These are phyloP conservation scores for Cremastobaeus sp. DNA, from an alignment of 2,888 invertebrate genomes.

Conservation along the genomic window DNA sequence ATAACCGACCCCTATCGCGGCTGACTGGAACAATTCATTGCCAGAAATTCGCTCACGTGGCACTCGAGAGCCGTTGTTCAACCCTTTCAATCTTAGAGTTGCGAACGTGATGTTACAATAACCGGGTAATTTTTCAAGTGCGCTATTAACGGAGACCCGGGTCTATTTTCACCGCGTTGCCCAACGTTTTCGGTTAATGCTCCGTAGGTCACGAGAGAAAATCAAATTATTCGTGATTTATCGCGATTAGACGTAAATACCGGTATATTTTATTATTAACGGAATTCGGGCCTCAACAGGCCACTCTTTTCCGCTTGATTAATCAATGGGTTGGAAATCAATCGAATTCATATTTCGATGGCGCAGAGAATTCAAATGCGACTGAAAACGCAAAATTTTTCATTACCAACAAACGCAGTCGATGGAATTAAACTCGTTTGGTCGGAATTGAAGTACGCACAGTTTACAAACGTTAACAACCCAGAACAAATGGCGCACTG, in stretches of 20 bases:
- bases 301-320: too few relatives aligned
- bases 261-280: too few relatives aligned
- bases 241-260: too few relatives aligned
- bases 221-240: too few relatives aligned
- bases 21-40: conserved; percentile 57
- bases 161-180: conserved; percentile 37
- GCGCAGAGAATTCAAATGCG: conserved; percentile 1
- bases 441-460: too few relatives aligned
- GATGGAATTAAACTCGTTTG: too few relatives aligned
- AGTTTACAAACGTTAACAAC: conserved; percentile 5
- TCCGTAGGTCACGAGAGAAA: neutral
- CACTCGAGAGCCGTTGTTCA: conserved; percentile 44
- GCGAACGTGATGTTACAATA: conserved; percentile 56
- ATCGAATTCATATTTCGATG: too few relatives aligned
- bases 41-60: conserved; percentile 49
- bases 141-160: conserved; percentile 39
- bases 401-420: too few relatives aligned
- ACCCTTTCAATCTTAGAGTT: conserved; percentile 47
- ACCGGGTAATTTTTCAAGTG: conserved; percentile 57
- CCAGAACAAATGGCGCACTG: neutral
- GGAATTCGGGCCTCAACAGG: too few relatives aligned
- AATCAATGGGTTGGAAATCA: too few relatives aligned
- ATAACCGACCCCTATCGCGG: conserved; percentile 64
- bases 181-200: neutral
- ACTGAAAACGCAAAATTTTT: too few relatives aligned